Base-by-base conservation (phyloP, 2,888 invertebrate species). In the Chelonus formosanus region DNA sequence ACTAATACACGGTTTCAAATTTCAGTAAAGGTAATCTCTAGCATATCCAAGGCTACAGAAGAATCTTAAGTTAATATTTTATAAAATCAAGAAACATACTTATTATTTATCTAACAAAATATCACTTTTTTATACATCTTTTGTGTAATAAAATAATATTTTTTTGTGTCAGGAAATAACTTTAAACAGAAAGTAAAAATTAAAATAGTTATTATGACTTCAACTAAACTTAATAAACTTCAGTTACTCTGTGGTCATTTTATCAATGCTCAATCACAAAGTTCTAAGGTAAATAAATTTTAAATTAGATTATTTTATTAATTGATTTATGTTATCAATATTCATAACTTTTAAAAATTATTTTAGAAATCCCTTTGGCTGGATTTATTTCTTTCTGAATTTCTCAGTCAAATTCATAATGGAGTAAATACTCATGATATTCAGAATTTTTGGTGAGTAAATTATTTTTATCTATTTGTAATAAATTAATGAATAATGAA, bases 341-440 rank as follows among this genome's bases (percentile, higher is more conserved):
- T 10, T 34, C n/a, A 36, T 34, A 44, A 32, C 20, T 20, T 20
- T 20, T 1, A 20, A 20, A 20, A 20, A 20, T 20, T 60, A 44
- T 85, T 84, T 31, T 85, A 90, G 90, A 90, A 89, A 87, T 88
- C 89, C 59, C 87, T 87, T 65, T 90, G 90, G 90, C 84, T 90
- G 72, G 90, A 90, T 78, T 80, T 89, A 72, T 89, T 90, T 79
- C 83, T 90, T 70, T 89, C 89, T 35, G 89, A 90, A 79, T 86
- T 90, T 70, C 83, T 90, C 54, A 85, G 87, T 47, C 87, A 88
- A 64, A 80, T 89, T 68, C 87, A 88, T 72, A 87, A 88, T 68
- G 89, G 89, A 57, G 86, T 85, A 60, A 85, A 87, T 73, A 84
- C 87, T 5, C 87, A 87, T 75, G 87, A 89, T 69, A 83, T 88